A percentile compares a stretch with the other conserved stretches of the same genome.
Conservation (phyloP, 2,888 invertebrate genomes). For the Acleris emargana region DNA sequence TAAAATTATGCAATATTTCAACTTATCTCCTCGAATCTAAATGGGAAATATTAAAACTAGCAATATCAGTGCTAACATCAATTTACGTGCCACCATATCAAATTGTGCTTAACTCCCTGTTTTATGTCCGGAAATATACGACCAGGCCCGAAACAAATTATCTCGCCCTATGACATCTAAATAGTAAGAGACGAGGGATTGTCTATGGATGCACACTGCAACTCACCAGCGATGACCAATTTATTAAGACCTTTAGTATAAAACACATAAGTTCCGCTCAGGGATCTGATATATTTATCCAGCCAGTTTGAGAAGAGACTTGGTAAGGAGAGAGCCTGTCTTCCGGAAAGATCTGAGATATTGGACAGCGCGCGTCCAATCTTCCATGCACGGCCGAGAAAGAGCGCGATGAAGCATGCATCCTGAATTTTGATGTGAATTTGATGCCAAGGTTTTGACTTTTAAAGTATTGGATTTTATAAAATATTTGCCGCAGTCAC, state of each 20-base stretch:
- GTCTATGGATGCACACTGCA: conserved; percentile 8
- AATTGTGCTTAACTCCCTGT: conserved; percentile 6
- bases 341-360: conserved; percentile 13
- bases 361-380: conserved; percentile 27
- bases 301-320: conserved; percentile 12
- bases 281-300: background rate
- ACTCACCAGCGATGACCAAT: conserved; percentile 3
- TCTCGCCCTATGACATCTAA: conserved; percentile 19
- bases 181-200: conserved; percentile 18
- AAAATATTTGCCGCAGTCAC: conserved; percentile 1
- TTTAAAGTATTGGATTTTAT: conserved; percentile 22
- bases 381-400: conserved; percentile 25
- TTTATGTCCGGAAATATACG: conserved; percentile 16
- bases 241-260: background rate
- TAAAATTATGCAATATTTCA: background rate
- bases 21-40: background rate
- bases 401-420: conserved; percentile 29
- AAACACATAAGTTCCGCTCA: conserved; percentile 5
- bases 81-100: conserved; percentile 8
- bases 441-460: conserved; percentile 28
- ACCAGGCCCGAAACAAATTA: conserved; percentile 17
- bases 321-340: background rate
- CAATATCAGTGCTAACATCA: background rate
- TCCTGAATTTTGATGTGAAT: conserved; percentile 29
- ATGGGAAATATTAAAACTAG: too few relatives aligned